Evolutionary conservation across 2,797 vertebrate species (phyloP), one percentile per base, ranked within the genome.

Genomic region (Alcedo atthis): DNA sequence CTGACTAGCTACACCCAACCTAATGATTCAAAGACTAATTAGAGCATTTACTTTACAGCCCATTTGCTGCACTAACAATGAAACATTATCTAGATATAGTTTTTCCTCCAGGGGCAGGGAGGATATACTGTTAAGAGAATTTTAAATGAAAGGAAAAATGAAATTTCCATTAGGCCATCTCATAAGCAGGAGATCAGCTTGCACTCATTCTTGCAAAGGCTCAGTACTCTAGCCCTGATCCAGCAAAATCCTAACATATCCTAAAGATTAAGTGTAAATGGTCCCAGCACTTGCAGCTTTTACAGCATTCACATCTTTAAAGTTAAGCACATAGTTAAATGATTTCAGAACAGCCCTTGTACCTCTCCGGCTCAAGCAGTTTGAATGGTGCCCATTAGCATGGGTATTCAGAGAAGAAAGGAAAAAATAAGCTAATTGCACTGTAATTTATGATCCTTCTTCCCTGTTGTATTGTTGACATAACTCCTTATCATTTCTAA

Each of bases 51-150:
- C 71, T 95, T 96, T 90, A 92, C 40, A 28, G 78, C 42, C 76
- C 94, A 96, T 96, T 96, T 96, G 84, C 90, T 92, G 61, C 91
- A 77, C 68, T 80, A 95, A 93, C 83, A 93, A 90, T 68, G 88
- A 94, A 89, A 64, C 66, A 91, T 91, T 90, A 88, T 77, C 83
- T 33, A 92, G 89, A 81, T 35, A 76, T 17, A 71, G 54, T 70
- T 91, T 78, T 33, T 84, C 78, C 81, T 88, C 61, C 81, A 62
- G 62, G 30, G 75, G 32, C 75, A 24, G 83, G 81, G 88, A 90
- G 83, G 73, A 85, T 93, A 85, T 26, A 82, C 63, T 73, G 51
- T 66, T 93, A 89, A 84, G 64, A 93, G 81, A 80, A 77, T 86
- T 94, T 90, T 88, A 96, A 95, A 86, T 85, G 33, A 82, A 91